A percentile compares a stretch with the other conserved stretches of the same genome.
Conservation (phyloP, 2,113 vertebrate genomes). For the Lagopus leucura region DNA sequence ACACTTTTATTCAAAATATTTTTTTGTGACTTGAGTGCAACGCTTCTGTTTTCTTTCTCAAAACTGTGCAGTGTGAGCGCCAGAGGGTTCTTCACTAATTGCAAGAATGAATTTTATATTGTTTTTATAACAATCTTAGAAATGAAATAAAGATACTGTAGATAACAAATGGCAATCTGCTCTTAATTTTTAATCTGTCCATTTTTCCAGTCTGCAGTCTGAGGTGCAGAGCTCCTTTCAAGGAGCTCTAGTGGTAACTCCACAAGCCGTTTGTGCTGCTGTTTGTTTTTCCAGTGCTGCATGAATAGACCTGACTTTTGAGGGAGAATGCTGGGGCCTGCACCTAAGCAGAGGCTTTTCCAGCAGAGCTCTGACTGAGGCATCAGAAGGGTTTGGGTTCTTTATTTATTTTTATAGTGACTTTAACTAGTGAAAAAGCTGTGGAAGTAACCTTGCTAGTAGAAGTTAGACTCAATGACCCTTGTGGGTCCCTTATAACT, state of each 20-base stretch:
- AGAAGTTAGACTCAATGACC: too few relatives aligned
- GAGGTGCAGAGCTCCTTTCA: not conserved
- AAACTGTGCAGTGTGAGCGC: not conserved
- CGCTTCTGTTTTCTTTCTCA: constrained; percentile 21
- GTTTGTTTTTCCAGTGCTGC: not conserved
- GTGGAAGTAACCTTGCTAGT: not conserved
- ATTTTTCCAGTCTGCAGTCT: not conserved
- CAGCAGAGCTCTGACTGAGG: not conserved
- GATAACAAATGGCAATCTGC: not conserved
- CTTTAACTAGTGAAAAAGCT: not conserved
- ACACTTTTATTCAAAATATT: constrained; percentile 40
- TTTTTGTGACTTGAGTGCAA: constrained; percentile 4
- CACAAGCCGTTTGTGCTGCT: not conserved
- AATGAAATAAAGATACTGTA: constrained; percentile 28
- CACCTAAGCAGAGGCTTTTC: constrained; percentile 5
- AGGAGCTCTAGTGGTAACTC: not conserved
- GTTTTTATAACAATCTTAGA: not conserved
- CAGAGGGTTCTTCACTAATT: constrained; percentile 8
- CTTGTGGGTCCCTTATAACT: too few relatives aligned
- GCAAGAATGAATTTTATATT: not conserved
- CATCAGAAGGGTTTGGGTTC: not conserved
- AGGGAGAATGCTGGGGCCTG: not conserved
- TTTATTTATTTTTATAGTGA: not conserved
- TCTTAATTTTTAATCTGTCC: not conserved
- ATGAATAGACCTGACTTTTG: not conserved